Evolutionary conservation across 2,888 invertebrate species (phyloP).

Genomic region (Salpingus planirostris): DNA sequence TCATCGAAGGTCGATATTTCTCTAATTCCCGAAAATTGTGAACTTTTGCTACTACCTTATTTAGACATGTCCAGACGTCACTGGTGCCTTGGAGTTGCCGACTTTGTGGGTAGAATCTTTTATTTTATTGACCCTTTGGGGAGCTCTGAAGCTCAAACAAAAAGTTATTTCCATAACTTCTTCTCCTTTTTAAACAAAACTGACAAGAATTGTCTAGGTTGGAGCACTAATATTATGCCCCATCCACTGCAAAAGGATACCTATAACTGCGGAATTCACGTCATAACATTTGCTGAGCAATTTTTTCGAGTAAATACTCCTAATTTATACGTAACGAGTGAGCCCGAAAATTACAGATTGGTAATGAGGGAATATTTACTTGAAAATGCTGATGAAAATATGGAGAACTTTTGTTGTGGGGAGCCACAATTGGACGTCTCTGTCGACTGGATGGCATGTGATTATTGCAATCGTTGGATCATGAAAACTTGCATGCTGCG

Average conservation of each 20-base stretch:
- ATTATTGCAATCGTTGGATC: too few relatives aligned
- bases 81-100: background rate
- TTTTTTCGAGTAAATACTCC: background rate
- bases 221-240: background rate
- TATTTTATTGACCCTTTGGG: background rate
- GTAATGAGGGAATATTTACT: background rate
- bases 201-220: too few relatives aligned
- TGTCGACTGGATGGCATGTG: too few relatives aligned
- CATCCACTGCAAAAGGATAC: background rate
- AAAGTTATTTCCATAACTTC: background rate
- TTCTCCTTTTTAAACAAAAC: too few relatives aligned
- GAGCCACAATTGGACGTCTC: too few relatives aligned
- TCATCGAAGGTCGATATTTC: background rate
- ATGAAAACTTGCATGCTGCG: too few relatives aligned
- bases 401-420: too few relatives aligned
- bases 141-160: background rate
- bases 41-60: background rate
- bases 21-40: too few relatives aligned
- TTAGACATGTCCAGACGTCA: background rate
- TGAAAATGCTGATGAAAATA: too few relatives aligned
- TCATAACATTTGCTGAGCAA: background rate
- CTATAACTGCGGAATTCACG: background rate
- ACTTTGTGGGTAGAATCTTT: background rate
- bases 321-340: background rate
- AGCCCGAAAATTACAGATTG: background rate